Conservation (phyloP, 2,888 invertebrate species). For the Pterobdella sp. region DNA sequence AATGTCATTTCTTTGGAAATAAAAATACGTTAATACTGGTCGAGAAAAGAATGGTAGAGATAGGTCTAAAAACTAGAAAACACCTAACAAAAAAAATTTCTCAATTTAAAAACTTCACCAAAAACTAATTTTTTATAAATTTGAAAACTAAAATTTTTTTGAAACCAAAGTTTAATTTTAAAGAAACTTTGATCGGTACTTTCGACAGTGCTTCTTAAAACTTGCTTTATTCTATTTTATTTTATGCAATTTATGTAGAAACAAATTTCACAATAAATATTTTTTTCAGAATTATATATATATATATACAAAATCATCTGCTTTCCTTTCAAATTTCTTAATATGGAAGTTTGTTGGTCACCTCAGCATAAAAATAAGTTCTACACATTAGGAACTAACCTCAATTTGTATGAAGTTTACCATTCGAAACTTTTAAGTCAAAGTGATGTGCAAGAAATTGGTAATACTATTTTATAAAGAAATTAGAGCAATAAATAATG, state of each 20-base stretch:
- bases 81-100: no score
- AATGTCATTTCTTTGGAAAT: background rate
- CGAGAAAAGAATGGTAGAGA: background rate
- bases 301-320: background rate
- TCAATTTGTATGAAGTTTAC: constrained; percentile 63
- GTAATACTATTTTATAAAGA: background rate
- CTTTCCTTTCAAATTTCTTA: background rate
- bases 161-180: no score
- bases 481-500: background rate
- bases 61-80: background rate
- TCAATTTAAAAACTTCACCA: no score
- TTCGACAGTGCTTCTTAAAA: no score
- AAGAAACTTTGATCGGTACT: no score
- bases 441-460: constrained; percentile 16
- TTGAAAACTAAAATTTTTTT: no score
- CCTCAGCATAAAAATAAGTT: constrained; percentile 67
- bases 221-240: background rate
- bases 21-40: constrained; percentile 13
- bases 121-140: no score
- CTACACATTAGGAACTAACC: constrained; percentile 81
- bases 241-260: background rate
- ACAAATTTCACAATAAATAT: background rate
- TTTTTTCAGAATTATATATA: background rate
- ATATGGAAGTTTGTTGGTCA: constrained; percentile 75
- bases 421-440: constrained; percentile 11